Evolutionary conservation across 2,888 invertebrate genomes (phyloP).

Genomic region (Scaeva pyrastri): DNA sequence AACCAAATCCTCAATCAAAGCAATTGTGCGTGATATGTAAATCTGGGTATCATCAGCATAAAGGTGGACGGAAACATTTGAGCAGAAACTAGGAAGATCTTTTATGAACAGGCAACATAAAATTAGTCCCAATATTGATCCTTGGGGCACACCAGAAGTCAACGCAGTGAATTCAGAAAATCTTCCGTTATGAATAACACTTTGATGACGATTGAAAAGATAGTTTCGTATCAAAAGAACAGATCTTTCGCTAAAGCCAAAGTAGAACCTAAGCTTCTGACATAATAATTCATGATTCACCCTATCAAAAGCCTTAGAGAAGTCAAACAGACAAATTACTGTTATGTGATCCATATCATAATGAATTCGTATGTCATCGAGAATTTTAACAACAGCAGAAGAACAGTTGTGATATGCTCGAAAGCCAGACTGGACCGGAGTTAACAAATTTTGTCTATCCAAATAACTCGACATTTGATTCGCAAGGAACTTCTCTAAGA

Average conservation of each 20-base stretch:
- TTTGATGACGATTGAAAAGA: background rate
- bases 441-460: background rate
- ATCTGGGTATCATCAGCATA: background rate
- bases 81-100: slow-evolving; percentile 7
- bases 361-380: background rate
- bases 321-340: background rate
- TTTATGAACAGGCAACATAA: slow-evolving; percentile 14
- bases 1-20: background rate
- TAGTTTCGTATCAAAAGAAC: background rate
- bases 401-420: background rate
- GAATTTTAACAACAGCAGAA: background rate
- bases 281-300: background rate
- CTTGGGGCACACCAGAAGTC: background rate
- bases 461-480: background rate
- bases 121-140: slow-evolving; percentile 11
- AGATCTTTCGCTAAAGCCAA: background rate
- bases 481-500: background rate
- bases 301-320: slow-evolving; percentile 2
- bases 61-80: slow-evolving; percentile 9
- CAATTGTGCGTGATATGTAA: background rate
- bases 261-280: background rate
- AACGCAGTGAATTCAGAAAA: background rate
- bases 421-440: slow-evolving; percentile 7
- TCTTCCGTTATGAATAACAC: background rate
- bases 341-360: background rate